phyloP scores from a whole-genome alignment of 1,140 invertebrate genomes.

The Drosophila sp. region DNA sequence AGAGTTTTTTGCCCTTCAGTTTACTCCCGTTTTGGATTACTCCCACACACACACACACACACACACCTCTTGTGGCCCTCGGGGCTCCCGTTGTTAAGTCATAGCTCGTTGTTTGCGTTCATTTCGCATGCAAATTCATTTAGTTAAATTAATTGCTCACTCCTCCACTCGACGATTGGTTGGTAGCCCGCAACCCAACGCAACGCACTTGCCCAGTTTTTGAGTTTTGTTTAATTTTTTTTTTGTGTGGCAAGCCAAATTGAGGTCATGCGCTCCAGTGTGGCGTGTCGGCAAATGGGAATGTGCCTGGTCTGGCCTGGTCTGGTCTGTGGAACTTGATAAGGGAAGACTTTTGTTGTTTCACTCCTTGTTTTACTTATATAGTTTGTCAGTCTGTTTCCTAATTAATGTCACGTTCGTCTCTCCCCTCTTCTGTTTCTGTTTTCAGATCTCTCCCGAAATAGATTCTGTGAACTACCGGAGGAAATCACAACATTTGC shows the following conservation, averaged over 20 bases:
- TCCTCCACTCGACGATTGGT: conserved; percentile 28
- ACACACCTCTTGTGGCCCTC: not conserved
- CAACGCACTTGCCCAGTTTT: conserved; percentile 44
- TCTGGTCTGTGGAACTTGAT: conserved; percentile 27
- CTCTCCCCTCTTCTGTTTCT: conserved; percentile 51
- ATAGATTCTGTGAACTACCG: conserved; percentile 94
- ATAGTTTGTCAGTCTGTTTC: not conserved
- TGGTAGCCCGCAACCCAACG: conserved; percentile 12
- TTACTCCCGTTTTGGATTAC: conserved; percentile 20
- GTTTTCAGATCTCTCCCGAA: conserved; percentile 96
- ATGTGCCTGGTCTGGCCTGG: conserved; percentile 7
- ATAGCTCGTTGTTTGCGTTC: conserved; percentile 57
- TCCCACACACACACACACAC: not conserved
- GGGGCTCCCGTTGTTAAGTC: conserved; percentile 27
- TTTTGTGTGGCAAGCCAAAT: conserved; percentile 27
- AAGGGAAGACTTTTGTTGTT: conserved; percentile 30
- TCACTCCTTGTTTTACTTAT: not conserved
- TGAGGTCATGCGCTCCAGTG: conserved; percentile 75
- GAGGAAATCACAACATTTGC: conserved; percentile 93
- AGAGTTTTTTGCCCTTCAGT: conserved; percentile 29
- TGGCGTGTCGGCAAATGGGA: conserved; percentile 38
- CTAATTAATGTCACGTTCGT: conserved; percentile 47
- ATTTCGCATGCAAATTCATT: conserved; percentile 81
- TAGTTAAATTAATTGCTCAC: conserved; percentile 78
- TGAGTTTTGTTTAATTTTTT: conserved; percentile 11